Percentiles rank a stretch among this genome's conserved stretches.
phyloP scores from a whole-genome alignment of 2,797 vertebrate genomes.

The Molossus alvarezi region DNA sequence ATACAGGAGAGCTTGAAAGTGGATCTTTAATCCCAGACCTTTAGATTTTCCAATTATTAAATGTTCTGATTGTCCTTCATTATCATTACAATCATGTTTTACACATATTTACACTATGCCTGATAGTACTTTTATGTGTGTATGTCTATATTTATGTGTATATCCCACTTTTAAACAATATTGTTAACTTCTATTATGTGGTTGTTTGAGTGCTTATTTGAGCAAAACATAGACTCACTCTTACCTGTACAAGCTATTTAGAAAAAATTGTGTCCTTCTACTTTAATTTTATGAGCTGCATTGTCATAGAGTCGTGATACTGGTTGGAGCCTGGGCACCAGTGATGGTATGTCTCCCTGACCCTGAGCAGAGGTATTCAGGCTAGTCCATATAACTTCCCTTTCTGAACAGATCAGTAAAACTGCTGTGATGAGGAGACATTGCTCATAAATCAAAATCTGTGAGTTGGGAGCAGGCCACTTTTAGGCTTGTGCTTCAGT shows the following conservation, averaged over 20 bases:
- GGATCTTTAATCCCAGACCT: background rate
- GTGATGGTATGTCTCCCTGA: background rate
- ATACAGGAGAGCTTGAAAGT: background rate
- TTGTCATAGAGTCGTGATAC: background rate
- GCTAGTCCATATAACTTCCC: background rate
- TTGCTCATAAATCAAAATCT: background rate
- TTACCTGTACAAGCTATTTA: conserved; percentile 40
- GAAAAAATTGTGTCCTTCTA: background rate
- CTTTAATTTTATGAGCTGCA: conserved; percentile 49
- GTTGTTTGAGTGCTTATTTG: conserved; percentile 9
- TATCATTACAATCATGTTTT: background rate
- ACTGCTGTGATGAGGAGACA: background rate
- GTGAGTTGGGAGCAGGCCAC: background rate
- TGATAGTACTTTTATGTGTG: background rate
- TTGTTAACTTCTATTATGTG: conserved; percentile 45
- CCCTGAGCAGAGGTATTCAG: background rate
- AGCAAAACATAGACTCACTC: conserved; percentile 40
- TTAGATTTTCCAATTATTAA: background rate
- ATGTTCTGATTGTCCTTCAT: background rate
- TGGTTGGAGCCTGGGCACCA: background rate
- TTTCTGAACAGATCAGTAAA: conserved; percentile 25
- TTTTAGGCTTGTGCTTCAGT: background rate
- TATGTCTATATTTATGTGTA: background rate
- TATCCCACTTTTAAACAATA: conserved; percentile 18
- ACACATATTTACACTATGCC: conserved; percentile 18